phyloP scores from a whole-genome alignment of 2,113 vertebrate genomes.

The Sula dactylatra region DNA sequence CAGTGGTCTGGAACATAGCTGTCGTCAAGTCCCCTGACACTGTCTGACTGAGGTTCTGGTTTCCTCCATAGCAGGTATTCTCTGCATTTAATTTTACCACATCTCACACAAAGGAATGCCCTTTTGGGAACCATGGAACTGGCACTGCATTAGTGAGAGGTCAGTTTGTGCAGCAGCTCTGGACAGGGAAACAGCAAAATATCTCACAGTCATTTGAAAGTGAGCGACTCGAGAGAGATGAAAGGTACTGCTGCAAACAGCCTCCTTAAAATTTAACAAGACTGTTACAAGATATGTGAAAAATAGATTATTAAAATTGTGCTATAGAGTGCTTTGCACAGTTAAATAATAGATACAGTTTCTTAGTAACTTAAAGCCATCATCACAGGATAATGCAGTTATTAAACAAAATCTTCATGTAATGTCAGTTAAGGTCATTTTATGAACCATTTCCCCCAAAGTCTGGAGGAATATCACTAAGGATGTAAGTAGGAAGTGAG shows the following conservation, averaged over 20 bases:
- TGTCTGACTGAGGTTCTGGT: neutral
- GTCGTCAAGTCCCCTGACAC: accelerated
- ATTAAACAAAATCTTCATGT: neutral
- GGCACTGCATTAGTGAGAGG: neutral
- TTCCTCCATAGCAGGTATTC: neutral
- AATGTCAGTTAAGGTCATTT: neutral
- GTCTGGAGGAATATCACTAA: neutral
- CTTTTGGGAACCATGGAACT: neutral
- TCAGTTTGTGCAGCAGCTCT: neutral
- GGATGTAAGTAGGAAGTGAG: neutral
- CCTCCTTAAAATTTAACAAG: neutral
- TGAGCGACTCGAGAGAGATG: neutral
- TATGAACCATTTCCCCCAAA: neutral
- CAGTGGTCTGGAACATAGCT: neutral
- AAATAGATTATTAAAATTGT: neutral
- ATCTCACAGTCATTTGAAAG: neutral
- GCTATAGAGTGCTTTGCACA: neutral
- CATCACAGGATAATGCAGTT: neutral
- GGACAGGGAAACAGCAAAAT: neutral
- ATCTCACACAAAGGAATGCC: neutral
- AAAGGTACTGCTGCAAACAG: neutral
- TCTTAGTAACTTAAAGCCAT: neutral
- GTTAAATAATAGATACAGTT: neutral
- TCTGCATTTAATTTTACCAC: neutral
- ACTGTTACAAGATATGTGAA: neutral